phyloP scores from a whole-genome alignment of 1,140 invertebrate species.

The Drosophila willistoni region DNA sequence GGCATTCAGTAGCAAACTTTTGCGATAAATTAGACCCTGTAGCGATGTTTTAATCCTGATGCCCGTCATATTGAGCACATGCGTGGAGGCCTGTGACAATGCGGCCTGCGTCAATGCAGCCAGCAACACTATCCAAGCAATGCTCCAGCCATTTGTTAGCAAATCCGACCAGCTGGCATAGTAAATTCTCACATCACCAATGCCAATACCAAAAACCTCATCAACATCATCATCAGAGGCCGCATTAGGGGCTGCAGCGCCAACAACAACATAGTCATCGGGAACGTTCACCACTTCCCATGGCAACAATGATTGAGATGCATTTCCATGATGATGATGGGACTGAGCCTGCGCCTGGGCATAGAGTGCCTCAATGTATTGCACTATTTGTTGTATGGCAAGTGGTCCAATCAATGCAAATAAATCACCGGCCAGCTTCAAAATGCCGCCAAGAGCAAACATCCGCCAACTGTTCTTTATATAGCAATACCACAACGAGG shows the following conservation, averaged over 20 bases:
- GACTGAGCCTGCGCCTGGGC: constrained; percentile 20
- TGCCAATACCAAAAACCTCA: constrained; percentile 40
- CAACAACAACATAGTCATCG: constrained; percentile 7
- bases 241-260: constrained; percentile 36
- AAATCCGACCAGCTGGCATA: constrained; percentile 86
- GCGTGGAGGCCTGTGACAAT: constrained; percentile 93
- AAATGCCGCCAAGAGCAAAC: constrained; percentile 88
- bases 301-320: constrained; percentile 24
- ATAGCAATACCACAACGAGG: constrained; percentile 88
- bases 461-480: constrained; percentile 88
- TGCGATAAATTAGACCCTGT: constrained; percentile 86
- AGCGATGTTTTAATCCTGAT: constrained; percentile 91
- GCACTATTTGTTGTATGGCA: constrained; percentile 89
- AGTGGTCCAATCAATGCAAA: constrained; percentile 90
- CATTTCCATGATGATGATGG: neutral
- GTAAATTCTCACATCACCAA: constrained; percentile 74
- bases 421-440: constrained; percentile 91
- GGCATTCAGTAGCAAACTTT: constrained; percentile 80
- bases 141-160: constrained; percentile 90
- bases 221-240: constrained; percentile 41
- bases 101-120: constrained; percentile 90
- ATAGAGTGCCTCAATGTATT: constrained; percentile 85
- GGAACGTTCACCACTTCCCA: neutral
- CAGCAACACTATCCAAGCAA: constrained; percentile 89
- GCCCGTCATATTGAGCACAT: constrained; percentile 91